These are phyloP conservation scores for Colius striatus DNA, from an alignment of 2,113 vertebrate species.

Conservation along the genomic window DNA sequence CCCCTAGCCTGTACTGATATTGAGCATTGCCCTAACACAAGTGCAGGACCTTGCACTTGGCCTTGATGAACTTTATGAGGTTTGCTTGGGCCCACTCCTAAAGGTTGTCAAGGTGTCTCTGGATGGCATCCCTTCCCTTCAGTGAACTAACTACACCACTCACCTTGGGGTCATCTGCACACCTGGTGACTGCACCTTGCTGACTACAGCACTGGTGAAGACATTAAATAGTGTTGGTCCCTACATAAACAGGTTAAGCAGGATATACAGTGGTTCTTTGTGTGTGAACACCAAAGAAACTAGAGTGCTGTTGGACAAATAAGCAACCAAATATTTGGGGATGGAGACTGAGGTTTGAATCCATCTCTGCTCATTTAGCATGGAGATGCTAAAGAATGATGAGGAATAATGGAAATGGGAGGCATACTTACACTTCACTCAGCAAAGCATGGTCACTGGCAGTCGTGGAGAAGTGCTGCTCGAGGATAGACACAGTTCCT, in stretches of 20 bases:
- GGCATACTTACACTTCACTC: constrained; percentile 89
- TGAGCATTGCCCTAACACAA: fast-evolving
- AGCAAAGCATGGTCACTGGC: constrained; percentile 88
- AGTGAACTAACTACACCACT: neutral
- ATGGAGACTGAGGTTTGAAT: neutral
- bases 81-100: neutral
- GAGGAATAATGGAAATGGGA: neutral
- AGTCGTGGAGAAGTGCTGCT: constrained; percentile 91
- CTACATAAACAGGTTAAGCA: neutral
- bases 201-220: neutral
- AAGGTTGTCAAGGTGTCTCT: neutral
- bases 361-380: neutral
- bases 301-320: neutral
- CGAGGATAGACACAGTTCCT: constrained; percentile 89
- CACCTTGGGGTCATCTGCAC: neutral
- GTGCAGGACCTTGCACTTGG: neutral
- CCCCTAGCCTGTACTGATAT: neutral
- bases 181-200: neutral
- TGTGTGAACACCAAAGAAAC: neutral
- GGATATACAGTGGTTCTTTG: neutral
- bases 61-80: neutral
- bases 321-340: neutral
- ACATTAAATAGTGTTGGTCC: neutral
- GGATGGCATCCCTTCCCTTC: neutral
- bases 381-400: neutral